Evolutionary conservation across 2,888 invertebrate species (phyloP), one percentile per base, ranked within the genome.

Genomic region (Orthonychiurus folsomi): DNA sequence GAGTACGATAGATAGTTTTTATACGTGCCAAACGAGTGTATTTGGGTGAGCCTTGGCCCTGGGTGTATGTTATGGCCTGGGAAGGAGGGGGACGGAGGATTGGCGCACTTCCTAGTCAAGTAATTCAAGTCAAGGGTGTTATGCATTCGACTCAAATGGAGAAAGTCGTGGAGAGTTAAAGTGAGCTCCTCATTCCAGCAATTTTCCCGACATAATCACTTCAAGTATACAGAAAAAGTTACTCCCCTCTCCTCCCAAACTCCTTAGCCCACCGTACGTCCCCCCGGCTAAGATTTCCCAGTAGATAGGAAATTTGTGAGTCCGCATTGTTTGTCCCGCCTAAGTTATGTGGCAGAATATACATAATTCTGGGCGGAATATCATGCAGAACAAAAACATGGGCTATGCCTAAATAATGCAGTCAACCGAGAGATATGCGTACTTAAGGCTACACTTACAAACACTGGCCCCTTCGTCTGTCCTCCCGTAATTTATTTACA

Each of bases 101-200:
- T 37, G 15, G 37, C 37, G 9, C 37, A 37, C 37, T 37, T 37
- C 37, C 37, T 37, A 37, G 37, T 37, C 37, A 37, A 37, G 37
- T 37, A 37, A 37, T 37, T 37, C 37, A 37, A 37, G 37, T 37
- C 37, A 37, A 37, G 37, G 37, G 37, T 37, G 37, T 37, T 37
- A 37, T 37, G 37, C 37, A 37, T 37, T n/a, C n/a, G 37, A 37
- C 37, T 37, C 37, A 37, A 37, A 37, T 37, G 37, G 37, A 37
- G 37, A 37, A 37, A 37, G 37, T 37, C 37, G 37, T 5, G 37
- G 37, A 37, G 5, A 37, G 37, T 37, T 37, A 37, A 37, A 37
- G 9, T 37, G 37, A 37, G 5, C 37, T 37, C 37, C 37, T 37
- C 37, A 37, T 37, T 37, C 37, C 9, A 37, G 15, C 37, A 37